Evolutionary conservation across 1,140 invertebrate species (phyloP), one percentile per base, ranked within the genome.

Genomic region (Drosophila sechellia): DNA sequence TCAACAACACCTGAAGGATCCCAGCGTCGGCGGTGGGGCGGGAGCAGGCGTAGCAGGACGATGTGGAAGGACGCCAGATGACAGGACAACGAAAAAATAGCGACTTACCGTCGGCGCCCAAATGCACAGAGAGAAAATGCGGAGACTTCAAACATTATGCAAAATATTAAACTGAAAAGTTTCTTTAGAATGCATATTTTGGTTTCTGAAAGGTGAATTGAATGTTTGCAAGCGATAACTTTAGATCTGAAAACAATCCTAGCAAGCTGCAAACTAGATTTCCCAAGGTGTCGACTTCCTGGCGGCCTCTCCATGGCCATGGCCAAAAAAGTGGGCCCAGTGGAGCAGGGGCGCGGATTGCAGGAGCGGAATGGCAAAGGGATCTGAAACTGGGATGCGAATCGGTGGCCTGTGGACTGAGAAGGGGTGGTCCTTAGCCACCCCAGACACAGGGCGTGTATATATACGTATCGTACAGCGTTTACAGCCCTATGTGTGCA

Each of bases 1-100:
- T 65, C 64, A 68, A 68, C 64, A 68, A 68, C 64, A 68, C 64
- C 64, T 68, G 46, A 68, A 68, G 39, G 49, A 27, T 63, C 39
- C 59, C 59, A 25, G 11, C 13, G 8, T 8, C 31, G 64, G 37
- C n/a, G 46, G 20, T 42, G 56, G n/a, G 15, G 20, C 4, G 15
- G 31, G 12, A 31, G 37, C 11, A 2, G 20, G 11, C 5, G 20
- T 12, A 15, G 13, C 52, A 40, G 52, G 37, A 15, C 20, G 46
- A 27, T 31, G n/a, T 25, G 48, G 48, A n/a, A 39, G 58, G 8
- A 35, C 27, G 13, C 27, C n/a, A 31, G 58, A 60, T 43, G 57
- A 50, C 57, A 50, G 57, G 45, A 50, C 45, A 49, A 39, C 45
- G 49, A 20, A 52, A 50, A 52, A 52, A 59, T 34, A 22, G 12